These are phyloP conservation scores for Trichacis sp. DNA, from an alignment of 2,888 invertebrate species.

Conservation along the genomic window DNA sequence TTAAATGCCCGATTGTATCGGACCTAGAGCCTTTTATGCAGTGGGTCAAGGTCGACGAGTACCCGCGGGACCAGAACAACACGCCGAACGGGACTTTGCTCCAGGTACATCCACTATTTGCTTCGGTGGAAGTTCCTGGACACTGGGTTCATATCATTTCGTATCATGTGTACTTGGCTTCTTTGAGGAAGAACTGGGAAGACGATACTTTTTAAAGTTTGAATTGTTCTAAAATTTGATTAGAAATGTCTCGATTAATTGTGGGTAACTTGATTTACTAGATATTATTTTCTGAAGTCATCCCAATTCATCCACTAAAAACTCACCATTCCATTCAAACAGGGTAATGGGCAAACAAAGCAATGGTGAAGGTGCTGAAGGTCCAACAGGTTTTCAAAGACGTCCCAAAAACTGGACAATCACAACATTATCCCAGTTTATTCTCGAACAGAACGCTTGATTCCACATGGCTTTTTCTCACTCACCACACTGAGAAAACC, in stretches of 20 bases:
- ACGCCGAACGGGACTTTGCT: constrained; percentile 66
- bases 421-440: too few relatives aligned
- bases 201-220: too few relatives aligned
- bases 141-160: background rate
- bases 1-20: constrained; percentile 83
- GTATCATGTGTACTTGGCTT: too few relatives aligned
- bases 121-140: constrained; percentile 52
- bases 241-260: too few relatives aligned
- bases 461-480: background rate
- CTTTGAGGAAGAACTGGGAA: too few relatives aligned
- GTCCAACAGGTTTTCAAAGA: background rate
- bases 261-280: too few relatives aligned
- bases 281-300: too few relatives aligned
- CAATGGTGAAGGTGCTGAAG: constrained; percentile 2
- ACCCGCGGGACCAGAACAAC: constrained; percentile 57
- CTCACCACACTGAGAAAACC: background rate
- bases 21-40: constrained; percentile 86
- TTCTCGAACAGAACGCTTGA: too few relatives aligned
- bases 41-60: constrained; percentile 77
- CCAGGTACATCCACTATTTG: constrained; percentile 63
- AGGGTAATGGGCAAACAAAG: background rate
- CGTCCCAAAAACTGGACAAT: background rate
- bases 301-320: background rate
- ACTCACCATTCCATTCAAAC: background rate
- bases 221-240: too few relatives aligned